A percentile compares a stretch with the other conserved stretches of the same genome.
Evolutionary conservation across 1,140 invertebrate genomes (phyloP).

Genomic region (Pantala flavescens): DNA sequence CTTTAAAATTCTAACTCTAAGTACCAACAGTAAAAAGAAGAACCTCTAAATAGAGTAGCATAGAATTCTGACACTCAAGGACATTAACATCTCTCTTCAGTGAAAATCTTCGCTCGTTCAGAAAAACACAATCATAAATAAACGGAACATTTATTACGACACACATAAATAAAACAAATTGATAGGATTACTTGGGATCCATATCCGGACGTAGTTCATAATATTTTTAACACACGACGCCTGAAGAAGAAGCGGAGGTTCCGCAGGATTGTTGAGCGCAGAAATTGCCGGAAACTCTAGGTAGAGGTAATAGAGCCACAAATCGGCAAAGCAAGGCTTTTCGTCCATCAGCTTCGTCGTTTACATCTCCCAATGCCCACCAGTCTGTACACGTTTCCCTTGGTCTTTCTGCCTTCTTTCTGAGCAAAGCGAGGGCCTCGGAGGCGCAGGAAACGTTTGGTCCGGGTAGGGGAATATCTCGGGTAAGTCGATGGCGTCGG

Average conservation of each 20-base stretch:
- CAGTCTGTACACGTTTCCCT: not conserved
- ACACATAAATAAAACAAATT: no score
- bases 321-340: not conserved
- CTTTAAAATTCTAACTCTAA: no score
- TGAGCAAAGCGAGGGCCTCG: not conserved
- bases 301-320: not conserved
- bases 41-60: no score
- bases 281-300: not conserved
- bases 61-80: no score
- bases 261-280: not conserved
- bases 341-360: not conserved
- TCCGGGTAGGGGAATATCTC: not conserved
- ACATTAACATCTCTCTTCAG: no score
- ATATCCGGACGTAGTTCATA: no score
- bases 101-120: not conserved
- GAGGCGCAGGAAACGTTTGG: not conserved
- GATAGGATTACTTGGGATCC: no score
- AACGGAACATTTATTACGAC: no score
- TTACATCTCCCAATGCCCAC: not conserved
- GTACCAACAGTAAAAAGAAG: no score
- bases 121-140: no score
- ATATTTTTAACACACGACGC: not conserved
- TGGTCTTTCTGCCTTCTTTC: not conserved
- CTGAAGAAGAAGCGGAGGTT: not conserved
- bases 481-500: not conserved